Percentiles rank a stretch among this genome's conserved stretches.
These are phyloP conservation scores for Ophiothrix spiculata DNA, from an alignment of 35 echinoderm and acorn worm species.

Conservation along the genomic window DNA sequence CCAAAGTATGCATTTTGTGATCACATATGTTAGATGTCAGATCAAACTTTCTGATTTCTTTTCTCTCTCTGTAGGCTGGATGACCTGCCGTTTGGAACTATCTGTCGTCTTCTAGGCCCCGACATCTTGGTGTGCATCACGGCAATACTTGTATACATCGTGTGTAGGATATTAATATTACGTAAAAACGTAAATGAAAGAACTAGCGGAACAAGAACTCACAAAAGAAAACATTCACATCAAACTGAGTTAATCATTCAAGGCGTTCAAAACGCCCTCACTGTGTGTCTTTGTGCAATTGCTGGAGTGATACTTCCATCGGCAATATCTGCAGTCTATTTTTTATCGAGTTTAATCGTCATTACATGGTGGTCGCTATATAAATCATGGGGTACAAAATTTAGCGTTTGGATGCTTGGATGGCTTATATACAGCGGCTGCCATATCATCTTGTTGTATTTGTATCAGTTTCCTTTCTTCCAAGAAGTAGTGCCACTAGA, in stretches of 20 bases:
- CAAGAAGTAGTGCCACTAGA: constrained; percentile 45
- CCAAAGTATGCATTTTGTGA: too few species aligned
- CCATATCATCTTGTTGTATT: constrained; percentile 77
- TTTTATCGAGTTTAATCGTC: constrained; percentile 72
- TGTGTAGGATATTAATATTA: constrained; percentile 61
- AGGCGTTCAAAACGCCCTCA: constrained; percentile 54
- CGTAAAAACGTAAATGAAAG: background rate
- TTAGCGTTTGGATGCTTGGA: constrained; percentile 53
- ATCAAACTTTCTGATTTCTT: too few species aligned
- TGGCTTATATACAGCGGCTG: constrained; percentile 84
- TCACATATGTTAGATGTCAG: too few species aligned
- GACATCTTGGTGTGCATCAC: constrained; percentile 66
- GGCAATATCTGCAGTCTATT: constrained; percentile 77
- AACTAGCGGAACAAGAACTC: background rate
- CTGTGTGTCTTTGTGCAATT: constrained; percentile 70
- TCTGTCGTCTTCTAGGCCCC: constrained; percentile 63
- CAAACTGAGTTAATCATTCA: constrained; percentile 36
- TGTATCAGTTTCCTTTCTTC: constrained; percentile 95
- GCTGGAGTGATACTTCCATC: constrained; percentile 85
- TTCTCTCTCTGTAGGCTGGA: constrained; percentile 52
- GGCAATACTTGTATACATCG: constrained; percentile 57
- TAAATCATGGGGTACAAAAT: constrained; percentile 67
- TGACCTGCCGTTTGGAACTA: constrained; percentile 36
- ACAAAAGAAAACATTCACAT: background rate
- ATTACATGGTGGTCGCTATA: constrained; percentile 96